A percentile compares a stretch with the other conserved stretches of the same genome.
phyloP scores from a whole-genome alignment of 2,797 vertebrate genomes.

The Notolabrus celidotus region DNA sequence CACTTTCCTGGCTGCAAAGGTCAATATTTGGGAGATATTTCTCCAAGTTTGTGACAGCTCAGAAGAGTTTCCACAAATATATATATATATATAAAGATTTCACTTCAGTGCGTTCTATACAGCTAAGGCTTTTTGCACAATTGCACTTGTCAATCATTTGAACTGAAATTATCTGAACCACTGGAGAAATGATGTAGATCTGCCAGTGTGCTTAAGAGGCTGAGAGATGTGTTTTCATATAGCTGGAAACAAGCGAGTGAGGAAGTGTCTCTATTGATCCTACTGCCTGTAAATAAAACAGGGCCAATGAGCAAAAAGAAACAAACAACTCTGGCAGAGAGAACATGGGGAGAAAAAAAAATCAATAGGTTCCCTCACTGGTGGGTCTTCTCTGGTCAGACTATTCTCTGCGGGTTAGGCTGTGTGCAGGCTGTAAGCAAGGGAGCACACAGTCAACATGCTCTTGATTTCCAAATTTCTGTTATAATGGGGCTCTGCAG shows the following conservation, averaged over 20 bases:
- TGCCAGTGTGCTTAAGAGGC: slow-evolving; percentile 80
- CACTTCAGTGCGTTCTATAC: slow-evolving; percentile 57
- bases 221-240: slow-evolving; percentile 84
- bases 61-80: slow-evolving; percentile 66
- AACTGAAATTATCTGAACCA: slow-evolving; percentile 81
- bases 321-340: slow-evolving; percentile 83
- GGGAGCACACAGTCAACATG: slow-evolving; percentile 64
- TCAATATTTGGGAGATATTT: slow-evolving; percentile 67
- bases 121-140: slow-evolving; percentile 72
- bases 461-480: slow-evolving; percentile 75
- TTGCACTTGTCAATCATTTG: slow-evolving; percentile 88
- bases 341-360: slow-evolving; percentile 76
- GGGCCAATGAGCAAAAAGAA: slow-evolving; percentile 83
- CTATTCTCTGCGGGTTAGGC: slow-evolving; percentile 77
- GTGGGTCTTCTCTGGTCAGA: slow-evolving; percentile 80
- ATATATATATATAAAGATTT: slow-evolving; percentile 75
- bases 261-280: slow-evolving; percentile 84
- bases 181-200: slow-evolving; percentile 83
- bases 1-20: slow-evolving; percentile 58
- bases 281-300: slow-evolving; percentile 84
- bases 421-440: slow-evolving; percentile 62
- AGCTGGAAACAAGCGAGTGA: slow-evolving; percentile 81
- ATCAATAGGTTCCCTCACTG: slow-evolving; percentile 85
- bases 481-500: slow-evolving; percentile 54
- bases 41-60: slow-evolving; percentile 71